Conservation (phyloP, 2,888 invertebrate genomes). For the Microdon myrmicae region DNA sequence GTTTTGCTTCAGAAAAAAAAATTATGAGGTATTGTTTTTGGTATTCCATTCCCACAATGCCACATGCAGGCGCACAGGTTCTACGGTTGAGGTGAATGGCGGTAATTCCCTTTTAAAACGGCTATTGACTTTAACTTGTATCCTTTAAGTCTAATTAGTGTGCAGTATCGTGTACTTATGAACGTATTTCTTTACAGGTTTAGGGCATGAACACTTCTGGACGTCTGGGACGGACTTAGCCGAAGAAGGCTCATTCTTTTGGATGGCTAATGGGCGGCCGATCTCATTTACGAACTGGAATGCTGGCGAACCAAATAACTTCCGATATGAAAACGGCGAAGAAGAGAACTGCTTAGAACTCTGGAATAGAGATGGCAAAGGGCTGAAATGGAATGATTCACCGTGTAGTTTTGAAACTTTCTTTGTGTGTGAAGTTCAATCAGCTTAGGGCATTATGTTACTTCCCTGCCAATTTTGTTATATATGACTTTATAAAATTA, state of each 20-base stretch:
- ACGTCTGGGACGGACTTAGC: slow-evolving; percentile 91
- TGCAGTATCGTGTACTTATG: not conserved
- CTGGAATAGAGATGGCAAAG: slow-evolving; percentile 91
- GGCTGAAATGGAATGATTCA: slow-evolving; percentile 92
- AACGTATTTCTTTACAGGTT: slow-evolving; percentile 70
- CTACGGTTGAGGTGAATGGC: not conserved
- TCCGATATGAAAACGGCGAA: slow-evolving; percentile 88
- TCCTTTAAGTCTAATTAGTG: not conserved
- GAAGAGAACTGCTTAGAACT: slow-evolving; percentile 91
- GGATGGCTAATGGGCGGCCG: slow-evolving; percentile 91
- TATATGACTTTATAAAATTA: no score
- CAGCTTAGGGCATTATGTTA: slow-evolving; percentile 54
- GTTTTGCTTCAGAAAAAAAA: slow-evolving; percentile 17
- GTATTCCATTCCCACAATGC: slow-evolving; percentile 29
- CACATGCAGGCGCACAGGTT: not conserved
- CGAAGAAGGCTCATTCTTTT: slow-evolving; percentile 90
- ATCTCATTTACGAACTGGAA: slow-evolving; percentile 94
- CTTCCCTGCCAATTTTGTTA: no score
- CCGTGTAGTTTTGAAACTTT: slow-evolving; percentile 93
- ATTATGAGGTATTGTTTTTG: slow-evolving; percentile 37
- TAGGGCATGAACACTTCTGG: slow-evolving; percentile 93
- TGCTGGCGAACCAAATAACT: slow-evolving; percentile 93
- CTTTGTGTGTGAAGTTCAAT: slow-evolving; percentile 87
- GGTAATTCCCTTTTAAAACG: slow-evolving; percentile 22
- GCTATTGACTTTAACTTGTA: slow-evolving; percentile 20